Percentiles rank a stretch among this genome's conserved stretches.
Evolutionary conservation across 2,113 vertebrate species (phyloP).

Genomic region (Nasalis larvatus): DNA sequence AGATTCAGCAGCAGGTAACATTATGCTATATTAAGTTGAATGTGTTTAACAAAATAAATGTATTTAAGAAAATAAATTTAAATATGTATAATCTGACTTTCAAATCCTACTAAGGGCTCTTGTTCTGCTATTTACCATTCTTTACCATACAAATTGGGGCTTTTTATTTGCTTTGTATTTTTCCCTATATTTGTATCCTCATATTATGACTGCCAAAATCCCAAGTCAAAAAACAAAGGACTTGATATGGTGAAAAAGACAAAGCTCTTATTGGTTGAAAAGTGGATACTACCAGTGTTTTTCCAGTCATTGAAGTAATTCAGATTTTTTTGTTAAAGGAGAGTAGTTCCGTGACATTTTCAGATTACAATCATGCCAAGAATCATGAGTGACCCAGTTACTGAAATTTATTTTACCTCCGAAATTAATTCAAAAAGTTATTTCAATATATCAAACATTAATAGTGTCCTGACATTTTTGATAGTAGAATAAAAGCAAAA

Average conservation of each 20-base stretch:
- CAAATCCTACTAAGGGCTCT: background rate
- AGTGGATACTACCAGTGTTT: background rate
- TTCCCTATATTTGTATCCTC: background rate
- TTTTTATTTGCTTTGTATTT: background rate
- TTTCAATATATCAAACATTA: background rate
- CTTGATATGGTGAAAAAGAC: background rate
- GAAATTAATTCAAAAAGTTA: background rate
- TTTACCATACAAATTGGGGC: background rate
- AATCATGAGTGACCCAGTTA: background rate
- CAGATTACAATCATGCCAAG: background rate
- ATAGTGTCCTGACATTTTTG: background rate
- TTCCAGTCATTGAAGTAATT: background rate
- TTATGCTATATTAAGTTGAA: background rate
- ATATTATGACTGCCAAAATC: background rate
- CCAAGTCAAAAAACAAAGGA: background rate
- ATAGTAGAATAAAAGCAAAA: background rate
- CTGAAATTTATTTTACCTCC: background rate
- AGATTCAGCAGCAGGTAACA: background rate
- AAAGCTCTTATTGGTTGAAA: background rate
- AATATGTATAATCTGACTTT: background rate
- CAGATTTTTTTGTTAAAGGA: background rate
- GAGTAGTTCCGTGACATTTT: background rate
- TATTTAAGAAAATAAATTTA: slow-evolving; percentile 12
- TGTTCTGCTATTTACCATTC: background rate
- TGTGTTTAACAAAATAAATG: background rate